Conservation (phyloP, 2,797 vertebrate species). For the Mus caroli region DNA sequence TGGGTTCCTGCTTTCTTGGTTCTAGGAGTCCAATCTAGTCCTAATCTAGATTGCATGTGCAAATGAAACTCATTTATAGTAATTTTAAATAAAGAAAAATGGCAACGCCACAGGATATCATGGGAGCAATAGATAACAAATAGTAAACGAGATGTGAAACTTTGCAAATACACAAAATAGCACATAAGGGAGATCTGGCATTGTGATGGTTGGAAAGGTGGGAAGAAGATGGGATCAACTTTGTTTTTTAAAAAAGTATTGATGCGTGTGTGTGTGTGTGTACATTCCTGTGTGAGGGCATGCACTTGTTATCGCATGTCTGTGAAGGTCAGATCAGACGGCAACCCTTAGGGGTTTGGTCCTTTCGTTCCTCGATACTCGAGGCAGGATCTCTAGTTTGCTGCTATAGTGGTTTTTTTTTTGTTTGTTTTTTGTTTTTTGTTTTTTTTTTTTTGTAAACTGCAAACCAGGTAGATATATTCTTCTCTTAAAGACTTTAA, state of each 20-base stretch:
- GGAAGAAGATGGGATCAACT: neutral
- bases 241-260: neutral
- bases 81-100: constrained; percentile 4
- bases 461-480: constrained; percentile 91
- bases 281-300: neutral
- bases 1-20: neutral
- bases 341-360: neutral
- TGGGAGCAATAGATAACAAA: neutral
- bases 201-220: too few relatives aligned
- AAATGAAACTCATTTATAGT: neutral
- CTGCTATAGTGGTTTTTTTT: too few relatives aligned
- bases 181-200: neutral
- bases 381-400: neutral
- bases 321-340: neutral
- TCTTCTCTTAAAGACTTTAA: constrained; percentile 87
- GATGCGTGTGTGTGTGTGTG: neutral
- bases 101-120: neutral
- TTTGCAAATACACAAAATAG: neutral
- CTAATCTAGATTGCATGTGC: neutral
- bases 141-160: neutral
- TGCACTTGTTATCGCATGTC: neutral
- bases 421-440: constrained; percentile 16
- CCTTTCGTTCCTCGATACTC: neutral
- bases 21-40: neutral
- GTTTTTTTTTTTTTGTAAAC: constrained; percentile 77